Evolutionary conservation across 1,140 invertebrate species (phyloP).

Genomic region (Homalodisca vitripennis): DNA sequence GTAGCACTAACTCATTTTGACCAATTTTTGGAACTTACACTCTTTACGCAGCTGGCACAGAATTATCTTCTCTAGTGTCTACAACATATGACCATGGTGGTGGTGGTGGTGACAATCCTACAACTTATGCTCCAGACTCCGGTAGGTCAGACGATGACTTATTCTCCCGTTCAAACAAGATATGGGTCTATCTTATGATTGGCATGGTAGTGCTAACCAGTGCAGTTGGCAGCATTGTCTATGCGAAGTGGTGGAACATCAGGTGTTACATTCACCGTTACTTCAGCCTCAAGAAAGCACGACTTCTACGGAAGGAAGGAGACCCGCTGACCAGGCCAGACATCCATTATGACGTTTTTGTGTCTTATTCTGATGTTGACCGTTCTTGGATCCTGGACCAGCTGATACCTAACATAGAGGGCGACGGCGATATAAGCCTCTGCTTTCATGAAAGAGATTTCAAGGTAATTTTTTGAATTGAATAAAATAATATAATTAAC

Average conservation of each 20-base stretch:
- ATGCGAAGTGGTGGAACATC: slow-evolving; percentile 20
- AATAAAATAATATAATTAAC: too few species aligned
- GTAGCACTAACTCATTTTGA: too few species aligned
- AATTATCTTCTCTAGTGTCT: too few species aligned
- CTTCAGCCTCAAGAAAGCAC: not conserved
- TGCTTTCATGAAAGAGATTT: slow-evolving; percentile 65
- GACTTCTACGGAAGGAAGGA: slow-evolving; percentile 26
- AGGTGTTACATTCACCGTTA: not conserved
- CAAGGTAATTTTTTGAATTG: too few species aligned
- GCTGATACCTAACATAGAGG: slow-evolving; percentile 58
- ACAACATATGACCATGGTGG: too few species aligned
- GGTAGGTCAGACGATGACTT: too few species aligned
- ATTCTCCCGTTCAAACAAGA: too few species aligned
- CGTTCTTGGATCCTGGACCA: slow-evolving; percentile 58
- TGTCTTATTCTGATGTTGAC: slow-evolving; percentile 62
- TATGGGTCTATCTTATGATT: not conserved
- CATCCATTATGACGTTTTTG: slow-evolving; percentile 59
- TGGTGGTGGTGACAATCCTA: too few species aligned
- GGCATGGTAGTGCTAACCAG: not conserved
- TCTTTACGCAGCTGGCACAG: too few species aligned
- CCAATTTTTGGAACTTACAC: too few species aligned
- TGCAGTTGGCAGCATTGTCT: not conserved
- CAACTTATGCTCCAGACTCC: too few species aligned
- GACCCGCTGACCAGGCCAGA: slow-evolving; percentile 23
- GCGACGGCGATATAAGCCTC: slow-evolving; percentile 53